These are phyloP conservation scores for Adrianichthys oophorus DNA, from an alignment of 2,797 vertebrate species.

Conservation along the genomic window DNA sequence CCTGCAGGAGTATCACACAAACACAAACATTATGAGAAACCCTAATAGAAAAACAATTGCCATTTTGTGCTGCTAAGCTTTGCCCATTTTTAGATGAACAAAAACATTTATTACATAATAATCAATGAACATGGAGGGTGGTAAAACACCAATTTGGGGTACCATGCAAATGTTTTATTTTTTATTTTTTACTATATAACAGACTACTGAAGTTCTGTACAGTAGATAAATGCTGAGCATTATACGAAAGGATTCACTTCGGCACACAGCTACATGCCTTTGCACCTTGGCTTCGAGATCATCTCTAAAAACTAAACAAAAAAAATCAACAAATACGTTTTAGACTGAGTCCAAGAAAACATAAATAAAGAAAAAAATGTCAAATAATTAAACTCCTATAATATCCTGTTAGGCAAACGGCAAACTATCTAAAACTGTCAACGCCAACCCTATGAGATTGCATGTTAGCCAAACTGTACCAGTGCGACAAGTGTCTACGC, in stretches of 20 bases:
- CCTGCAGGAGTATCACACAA: constrained; percentile 16
- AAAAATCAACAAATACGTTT: no score
- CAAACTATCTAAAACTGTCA: no score
- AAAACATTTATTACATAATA: no score
- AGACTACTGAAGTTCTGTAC: constrained; percentile 18
- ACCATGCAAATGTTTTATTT: constrained; percentile 56
- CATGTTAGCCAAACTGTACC: no score
- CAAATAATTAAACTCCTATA: no score
- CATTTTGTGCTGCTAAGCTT: constrained; percentile 66
- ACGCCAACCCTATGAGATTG: no score
- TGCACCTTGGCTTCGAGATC: constrained; percentile 41
- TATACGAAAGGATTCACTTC: constrained; percentile 29
- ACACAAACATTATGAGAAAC: constrained; percentile 26
- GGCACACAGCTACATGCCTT: constrained; percentile 55
- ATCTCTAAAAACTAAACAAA: no score
- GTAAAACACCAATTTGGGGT: constrained; percentile 56
- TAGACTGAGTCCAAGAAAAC: no score
- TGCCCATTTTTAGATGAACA: background rate
- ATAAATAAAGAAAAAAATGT: no score
- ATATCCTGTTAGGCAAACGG: no score
- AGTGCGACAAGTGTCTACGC: no score
- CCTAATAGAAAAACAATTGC: constrained; percentile 17
- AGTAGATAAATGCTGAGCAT: constrained; percentile 7
- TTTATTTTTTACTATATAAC: constrained; percentile 46
- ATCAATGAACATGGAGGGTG: constrained; percentile 34